Percentiles rank a stretch among this genome's conserved stretches.
phyloP scores from a whole-genome alignment of 1,140 invertebrate genomes.

The Aethina tumida region DNA sequence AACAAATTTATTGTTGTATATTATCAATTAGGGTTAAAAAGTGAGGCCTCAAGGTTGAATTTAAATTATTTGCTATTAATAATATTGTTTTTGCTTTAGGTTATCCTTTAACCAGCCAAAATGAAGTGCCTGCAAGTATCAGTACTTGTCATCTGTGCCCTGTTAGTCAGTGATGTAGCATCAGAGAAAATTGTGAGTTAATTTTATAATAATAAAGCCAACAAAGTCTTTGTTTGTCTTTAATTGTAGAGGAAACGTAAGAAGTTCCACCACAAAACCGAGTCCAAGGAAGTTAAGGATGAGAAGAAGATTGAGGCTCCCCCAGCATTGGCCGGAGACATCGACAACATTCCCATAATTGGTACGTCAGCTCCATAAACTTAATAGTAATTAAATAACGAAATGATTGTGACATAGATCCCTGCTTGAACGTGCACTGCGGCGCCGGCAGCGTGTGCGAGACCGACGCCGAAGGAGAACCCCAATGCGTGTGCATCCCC shows the following conservation, averaged over 20 bases:
- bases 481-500: conserved; percentile 77
- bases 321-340: no score
- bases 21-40: no score
- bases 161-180: conserved; percentile 15
- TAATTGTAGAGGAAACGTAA: conserved; percentile 4
- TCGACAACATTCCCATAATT: no score
- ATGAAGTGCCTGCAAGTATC: conserved; percentile 22
- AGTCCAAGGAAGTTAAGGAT: background rate
- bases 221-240: no score
- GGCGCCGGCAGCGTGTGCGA: conserved; percentile 82
- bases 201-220: no score
- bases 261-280: conserved; percentile 1
- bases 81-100: conserved; percentile 7
- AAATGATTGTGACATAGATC: conserved; percentile 41
- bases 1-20: no score
- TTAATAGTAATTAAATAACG: no score
- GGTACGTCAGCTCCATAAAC: no score
- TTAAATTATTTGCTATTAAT: no score
- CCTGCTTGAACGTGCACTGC: conserved; percentile 77
- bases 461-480: conserved; percentile 58
- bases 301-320: no score
- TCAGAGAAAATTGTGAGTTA: conserved; percentile 24
- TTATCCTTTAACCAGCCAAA: conserved; percentile 12
- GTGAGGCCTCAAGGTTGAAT: no score
- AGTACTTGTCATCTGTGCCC: conserved; percentile 10